Base-by-base conservation (phyloP, 2,888 invertebrate genomes). In the Busseola fusca region DNA sequence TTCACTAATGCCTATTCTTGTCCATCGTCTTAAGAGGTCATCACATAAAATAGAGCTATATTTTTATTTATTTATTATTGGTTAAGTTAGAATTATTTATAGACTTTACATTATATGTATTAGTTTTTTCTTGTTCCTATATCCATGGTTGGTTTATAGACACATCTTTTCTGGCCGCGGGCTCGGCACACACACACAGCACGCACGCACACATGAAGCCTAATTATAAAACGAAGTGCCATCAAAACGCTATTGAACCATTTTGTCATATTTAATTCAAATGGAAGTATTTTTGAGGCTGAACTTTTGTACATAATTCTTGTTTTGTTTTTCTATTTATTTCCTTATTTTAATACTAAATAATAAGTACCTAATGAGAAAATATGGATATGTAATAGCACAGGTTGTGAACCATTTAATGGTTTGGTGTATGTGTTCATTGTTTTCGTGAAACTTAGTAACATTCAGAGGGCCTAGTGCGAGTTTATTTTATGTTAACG, bases 1-100 rank as follows among this genome's bases (percentile, higher is more conserved):
- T 91, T 92, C 93, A 92, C 91, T 92, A 92, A 92, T 93, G 95
- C 94, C 95, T 90, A 84, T 91, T 94, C 95, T 95, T 95, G 95
- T 94, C 95, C 91, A 91, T 93, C 87, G 90, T 89, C 82, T 87
- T 93, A 92, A 89, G 89, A 88, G 85, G 92, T 91, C 95, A 95
- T 94, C 94, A 94, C 95, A 95, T 90, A 87, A 85, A 89, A 71
- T 91, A 93, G 87, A 91, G 88, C 82, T 93, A 91, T 92, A 91
- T 89, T 90, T 87, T 92, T 91, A 93, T 91, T 94, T 92, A 94
- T 95, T 93, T 93, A 93, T 93, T 87, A 87, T 92, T 78, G 83
- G 82, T 87, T 93, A 93, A 92, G 91, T 86, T 92, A 93, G 90
- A 81, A 75, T 90, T 87, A 87, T 80, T 78, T 77, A 82, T 83